phyloP scores from a whole-genome alignment of 2,888 invertebrate species.

The Lacanobia wlatinum region DNA sequence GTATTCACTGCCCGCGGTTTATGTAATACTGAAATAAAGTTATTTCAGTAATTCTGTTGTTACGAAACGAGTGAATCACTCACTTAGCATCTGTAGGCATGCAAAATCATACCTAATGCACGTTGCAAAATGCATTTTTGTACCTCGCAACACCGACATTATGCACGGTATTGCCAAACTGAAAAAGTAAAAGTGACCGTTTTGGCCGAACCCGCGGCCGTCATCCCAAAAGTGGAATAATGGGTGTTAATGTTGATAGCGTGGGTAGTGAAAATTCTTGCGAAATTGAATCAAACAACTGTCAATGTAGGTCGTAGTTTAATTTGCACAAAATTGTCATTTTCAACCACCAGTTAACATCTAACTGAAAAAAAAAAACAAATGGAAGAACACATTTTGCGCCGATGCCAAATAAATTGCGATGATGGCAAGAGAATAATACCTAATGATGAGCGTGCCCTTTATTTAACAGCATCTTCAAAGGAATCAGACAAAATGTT shows the following conservation, averaged over 20 bases:
- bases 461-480: background rate
- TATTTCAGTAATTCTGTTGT: conserved; percentile 1
- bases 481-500: background rate
- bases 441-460: too few species aligned
- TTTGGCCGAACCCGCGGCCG: conserved; percentile 23
- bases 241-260: conserved; percentile 33
- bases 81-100: background rate
- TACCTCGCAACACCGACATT: conserved; percentile 45
- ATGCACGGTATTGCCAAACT: conserved; percentile 52
- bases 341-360: background rate
- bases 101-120: conserved; percentile 35
- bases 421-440: too few species aligned
- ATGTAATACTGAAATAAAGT: background rate
- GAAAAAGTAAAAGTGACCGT: conserved; percentile 63
- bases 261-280: conserved; percentile 42
- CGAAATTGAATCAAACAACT: conserved; percentile 41
- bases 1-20: background rate
- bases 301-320: conserved; percentile 17
- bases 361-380: background rate
- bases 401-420: too few species aligned
- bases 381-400: background rate
- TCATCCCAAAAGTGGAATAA: conserved; percentile 39
- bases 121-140: conserved; percentile 51
- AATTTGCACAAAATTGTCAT: background rate
- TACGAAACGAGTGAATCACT: conserved; percentile 13